Percentiles rank a stretch among this genome's conserved stretches.
Conservation (phyloP, 2,888 invertebrate species). For the Apotomis betuletana region DNA sequence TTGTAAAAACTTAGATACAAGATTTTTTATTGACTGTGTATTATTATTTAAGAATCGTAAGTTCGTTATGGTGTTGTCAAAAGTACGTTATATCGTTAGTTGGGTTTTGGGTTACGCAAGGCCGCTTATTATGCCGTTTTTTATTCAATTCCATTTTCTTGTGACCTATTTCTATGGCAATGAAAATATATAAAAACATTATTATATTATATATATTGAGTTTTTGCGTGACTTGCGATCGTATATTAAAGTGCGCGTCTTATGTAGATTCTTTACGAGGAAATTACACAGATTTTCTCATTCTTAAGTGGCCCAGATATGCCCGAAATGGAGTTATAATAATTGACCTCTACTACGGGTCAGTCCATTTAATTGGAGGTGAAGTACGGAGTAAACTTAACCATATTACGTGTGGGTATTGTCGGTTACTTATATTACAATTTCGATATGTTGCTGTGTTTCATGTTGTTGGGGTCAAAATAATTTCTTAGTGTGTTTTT, state of each 20-base stretch:
- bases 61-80: not conserved
- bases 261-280: not conserved
- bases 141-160: conserved; percentile 4
- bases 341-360: conserved; percentile 4
- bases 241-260: not conserved
- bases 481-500: no score
- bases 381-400: not conserved
- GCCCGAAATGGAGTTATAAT: conserved; percentile 5
- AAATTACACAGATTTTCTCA: conserved; percentile 9
- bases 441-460: no score
- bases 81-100: not conserved
- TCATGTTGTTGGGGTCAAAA: no score
- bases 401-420: not conserved
- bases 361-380: not conserved
- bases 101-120: not conserved
- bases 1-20: not conserved
- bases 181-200: not conserved
- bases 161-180: not conserved
- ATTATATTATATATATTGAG: not conserved
- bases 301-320: not conserved
- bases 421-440: not conserved
- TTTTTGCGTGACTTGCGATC: conserved; percentile 7
- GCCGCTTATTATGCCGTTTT: conserved; percentile 11
- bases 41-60: no score
- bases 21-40: no score